Base-by-base conservation (phyloP, 1,140 invertebrate genomes). In the Parapsyche elsis region DNA sequence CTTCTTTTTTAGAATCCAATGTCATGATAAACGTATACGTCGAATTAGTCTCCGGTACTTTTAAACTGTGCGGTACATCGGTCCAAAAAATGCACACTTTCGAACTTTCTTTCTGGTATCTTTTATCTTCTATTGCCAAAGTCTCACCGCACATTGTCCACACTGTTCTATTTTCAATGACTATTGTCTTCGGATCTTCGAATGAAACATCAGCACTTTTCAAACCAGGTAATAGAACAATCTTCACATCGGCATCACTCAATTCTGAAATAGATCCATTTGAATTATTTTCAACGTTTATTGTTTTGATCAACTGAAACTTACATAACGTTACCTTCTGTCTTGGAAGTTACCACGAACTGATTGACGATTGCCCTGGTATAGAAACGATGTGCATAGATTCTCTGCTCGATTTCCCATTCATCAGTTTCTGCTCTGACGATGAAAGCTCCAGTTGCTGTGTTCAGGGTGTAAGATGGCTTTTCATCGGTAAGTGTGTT, bases 321-420 rank as follows among this genome's bases (percentile, higher is more conserved):
- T 7, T 7, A n/a, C 30, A 38, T 38, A 38, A 4, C 30, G 2
- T 4, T 38, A 38, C 30, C 30, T 38, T 38, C 30, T 38, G 7
- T 38, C 44, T 80, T 80, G 5, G 80, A 21, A 0, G 83, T 84
- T 0, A 89, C 85, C 81, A 86, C 82, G 74, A 91, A 88, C 81
- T 91, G 90, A 84, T 91, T 91, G 14, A 91, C 84, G 80, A 91
- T 87, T 5, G 89, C 88, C 45, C 90, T 88, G 21, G 89, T 91
- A 74, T 89, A 91, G 81, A 84, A 91, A 75, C 88, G 88, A 86
- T 91, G 91, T 0, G 91, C 88, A 83, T 88, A 91, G 16, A 90
- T 88, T 79, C 87, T 86, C 30, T 91, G 90, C 0, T 85, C 89
- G 0, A 88, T 87, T 5, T 87, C 85, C 9, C 87, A 87, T 38